phyloP scores from a whole-genome alignment of 2,113 vertebrate species.

The Corynorhinus townsendii region DNA sequence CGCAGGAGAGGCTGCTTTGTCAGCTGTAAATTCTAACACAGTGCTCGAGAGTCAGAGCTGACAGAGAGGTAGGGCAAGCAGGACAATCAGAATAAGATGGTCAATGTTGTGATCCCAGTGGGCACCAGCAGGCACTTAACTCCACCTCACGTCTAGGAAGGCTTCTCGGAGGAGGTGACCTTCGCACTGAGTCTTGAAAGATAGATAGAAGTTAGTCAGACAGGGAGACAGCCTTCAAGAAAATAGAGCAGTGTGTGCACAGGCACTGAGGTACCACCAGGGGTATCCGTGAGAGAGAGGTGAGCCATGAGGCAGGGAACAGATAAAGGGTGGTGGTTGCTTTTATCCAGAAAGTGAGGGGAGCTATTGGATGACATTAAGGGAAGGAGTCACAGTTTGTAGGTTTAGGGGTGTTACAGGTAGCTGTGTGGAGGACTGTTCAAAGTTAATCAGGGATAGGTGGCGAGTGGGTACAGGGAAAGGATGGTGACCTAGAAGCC shows the following conservation, averaged over 20 bases:
- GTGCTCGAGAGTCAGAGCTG: neutral
- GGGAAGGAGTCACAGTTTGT: neutral
- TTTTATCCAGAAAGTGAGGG: neutral
- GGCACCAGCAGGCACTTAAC: neutral
- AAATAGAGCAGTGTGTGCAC: neutral
- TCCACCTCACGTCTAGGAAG: neutral
- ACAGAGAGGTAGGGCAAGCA: neutral
- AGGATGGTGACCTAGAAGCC: neutral
- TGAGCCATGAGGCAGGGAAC: neutral
- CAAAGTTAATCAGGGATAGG: neutral
- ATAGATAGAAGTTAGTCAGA: neutral
- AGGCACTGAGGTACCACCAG: neutral
- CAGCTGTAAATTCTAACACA: conserved; percentile 6
- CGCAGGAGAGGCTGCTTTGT: neutral
- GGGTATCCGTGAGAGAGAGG: neutral
- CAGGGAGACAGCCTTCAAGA: neutral
- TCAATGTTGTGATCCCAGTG: neutral
- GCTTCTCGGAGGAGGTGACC: neutral
- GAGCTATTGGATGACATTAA: neutral
- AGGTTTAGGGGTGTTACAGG: neutral
- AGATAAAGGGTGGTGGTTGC: neutral
- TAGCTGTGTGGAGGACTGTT: neutral
- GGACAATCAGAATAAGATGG: neutral
- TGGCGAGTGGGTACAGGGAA: neutral
- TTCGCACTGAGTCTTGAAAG: neutral